Evolutionary conservation across 1,140 invertebrate species (phyloP).

Genomic region (Camponotus pennsylvanicus): DNA sequence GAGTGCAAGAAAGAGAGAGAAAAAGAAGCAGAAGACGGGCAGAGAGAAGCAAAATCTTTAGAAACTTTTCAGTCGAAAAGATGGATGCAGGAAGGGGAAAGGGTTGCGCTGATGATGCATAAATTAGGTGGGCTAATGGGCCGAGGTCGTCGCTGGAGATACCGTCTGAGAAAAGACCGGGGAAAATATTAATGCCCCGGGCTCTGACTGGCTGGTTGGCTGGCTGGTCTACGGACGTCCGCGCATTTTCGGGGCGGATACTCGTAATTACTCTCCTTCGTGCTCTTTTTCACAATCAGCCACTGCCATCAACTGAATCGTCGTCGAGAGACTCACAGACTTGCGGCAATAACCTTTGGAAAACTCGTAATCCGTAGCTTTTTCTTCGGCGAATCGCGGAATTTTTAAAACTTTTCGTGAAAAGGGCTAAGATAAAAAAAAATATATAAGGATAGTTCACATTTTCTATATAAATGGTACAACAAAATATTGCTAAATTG

Average conservation of each 20-base stretch:
- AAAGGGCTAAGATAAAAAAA: background rate
- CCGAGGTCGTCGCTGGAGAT: constrained; percentile 71
- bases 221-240: constrained; percentile 53
- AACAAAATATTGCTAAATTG: background rate
- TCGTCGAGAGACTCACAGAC: constrained; percentile 27
- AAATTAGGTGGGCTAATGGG: constrained; percentile 83
- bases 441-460: background rate
- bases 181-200: constrained; percentile 79
- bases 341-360: constrained; percentile 19
- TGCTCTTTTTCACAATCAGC: constrained; percentile 49
- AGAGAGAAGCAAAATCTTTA: constrained; percentile 75
- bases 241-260: constrained; percentile 43
- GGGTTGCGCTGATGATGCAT: constrained; percentile 82
- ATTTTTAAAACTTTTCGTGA: background rate
- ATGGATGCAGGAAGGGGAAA: constrained; percentile 83
- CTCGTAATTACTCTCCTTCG: constrained; percentile 65
- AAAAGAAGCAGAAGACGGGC: background rate
- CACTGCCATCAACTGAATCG: constrained; percentile 19
- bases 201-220: constrained; percentile 46
- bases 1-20: background rate
- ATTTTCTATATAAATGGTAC: background rate
- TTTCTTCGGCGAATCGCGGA: background rate
- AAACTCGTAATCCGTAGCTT: background rate
- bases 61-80: constrained; percentile 82
- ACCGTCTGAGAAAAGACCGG: constrained; percentile 76